Percentiles rank a stretch among this genome's conserved stretches.
Evolutionary conservation across 2,113 vertebrate genomes (phyloP).

Genomic region (Macroglossus sobrinus): DNA sequence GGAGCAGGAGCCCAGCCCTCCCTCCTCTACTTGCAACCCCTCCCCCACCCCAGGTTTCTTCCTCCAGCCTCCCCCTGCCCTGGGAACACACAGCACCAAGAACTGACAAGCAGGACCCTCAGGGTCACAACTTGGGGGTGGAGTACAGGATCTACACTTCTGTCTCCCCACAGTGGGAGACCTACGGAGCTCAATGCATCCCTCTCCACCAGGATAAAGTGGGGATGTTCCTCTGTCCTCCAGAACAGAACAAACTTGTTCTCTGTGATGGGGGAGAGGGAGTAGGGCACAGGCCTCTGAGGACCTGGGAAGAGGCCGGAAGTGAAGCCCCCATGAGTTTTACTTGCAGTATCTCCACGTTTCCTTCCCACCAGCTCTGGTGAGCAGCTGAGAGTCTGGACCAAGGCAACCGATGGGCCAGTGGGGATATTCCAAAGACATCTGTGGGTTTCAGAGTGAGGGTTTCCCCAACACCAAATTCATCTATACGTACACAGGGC

Average conservation of each 20-base stretch:
- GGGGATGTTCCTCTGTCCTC: neutral
- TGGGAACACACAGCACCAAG: slow-evolving; percentile 64
- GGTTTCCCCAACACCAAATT: slow-evolving; percentile 58
- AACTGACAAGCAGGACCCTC: neutral
- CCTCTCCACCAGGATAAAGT: neutral
- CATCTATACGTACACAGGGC: slow-evolving; percentile 83
- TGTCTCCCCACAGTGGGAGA: neutral
- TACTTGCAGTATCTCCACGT: neutral
- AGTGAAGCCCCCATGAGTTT: neutral
- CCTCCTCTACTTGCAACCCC: neutral
- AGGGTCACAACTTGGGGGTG: neutral
- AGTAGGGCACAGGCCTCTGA: neutral
- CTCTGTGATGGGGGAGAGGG: neutral
- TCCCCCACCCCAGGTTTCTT: neutral
- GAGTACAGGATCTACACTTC: neutral
- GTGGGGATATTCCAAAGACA: neutral
- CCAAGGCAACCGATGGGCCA: neutral
- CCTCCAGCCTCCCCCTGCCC: neutral
- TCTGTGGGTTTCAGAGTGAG: neutral
- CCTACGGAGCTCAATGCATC: neutral
- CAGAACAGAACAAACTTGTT: neutral
- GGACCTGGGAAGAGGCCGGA: neutral
- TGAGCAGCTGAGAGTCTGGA: slow-evolving; percentile 29
- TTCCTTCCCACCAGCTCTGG: neutral
- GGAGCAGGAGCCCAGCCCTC: neutral